A percentile compares a stretch with the other conserved stretches of the same genome.
Evolutionary conservation across 2,113 vertebrate species (phyloP).

Genomic region (Plectropomus leopardus): DNA sequence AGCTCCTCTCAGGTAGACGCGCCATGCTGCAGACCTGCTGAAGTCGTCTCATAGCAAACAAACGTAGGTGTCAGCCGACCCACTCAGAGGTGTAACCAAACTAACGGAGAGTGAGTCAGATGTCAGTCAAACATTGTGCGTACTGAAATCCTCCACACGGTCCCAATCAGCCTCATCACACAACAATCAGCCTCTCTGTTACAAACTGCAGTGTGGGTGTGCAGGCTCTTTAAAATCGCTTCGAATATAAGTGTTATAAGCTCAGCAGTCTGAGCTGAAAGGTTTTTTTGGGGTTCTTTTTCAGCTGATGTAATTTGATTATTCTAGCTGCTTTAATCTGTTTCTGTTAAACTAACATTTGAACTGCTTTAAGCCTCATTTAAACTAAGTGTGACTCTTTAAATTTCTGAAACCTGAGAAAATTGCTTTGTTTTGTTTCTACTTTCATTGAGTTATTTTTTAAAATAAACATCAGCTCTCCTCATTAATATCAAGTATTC

Average conservation of each 20-base stretch:
- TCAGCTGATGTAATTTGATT: background rate
- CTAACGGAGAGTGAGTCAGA: background rate
- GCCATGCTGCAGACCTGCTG: background rate
- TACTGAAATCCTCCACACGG: background rate
- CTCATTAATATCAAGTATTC: no score
- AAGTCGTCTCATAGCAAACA: background rate
- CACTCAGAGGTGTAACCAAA: background rate
- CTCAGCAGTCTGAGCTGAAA: no score
- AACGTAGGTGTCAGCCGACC: background rate
- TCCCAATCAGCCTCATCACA: slow-evolving; percentile 7
- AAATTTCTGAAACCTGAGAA: no score
- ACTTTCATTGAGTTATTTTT: no score
- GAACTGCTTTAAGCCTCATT: no score
- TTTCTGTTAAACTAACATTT: no score
- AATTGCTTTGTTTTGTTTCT: no score
- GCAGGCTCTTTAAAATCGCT: background rate
- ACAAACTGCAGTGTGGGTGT: background rate
- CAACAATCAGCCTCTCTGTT: background rate
- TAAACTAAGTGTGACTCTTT: no score
- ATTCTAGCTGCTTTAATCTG: background rate
- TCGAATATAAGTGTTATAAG: background rate
- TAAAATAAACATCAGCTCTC: no score
- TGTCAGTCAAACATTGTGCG: background rate
- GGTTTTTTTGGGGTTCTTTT: background rate
- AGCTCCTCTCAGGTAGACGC: background rate